Evolutionary conservation across 2,797 vertebrate species (phyloP).

Genomic region (Vespertilio murinus): DNA sequence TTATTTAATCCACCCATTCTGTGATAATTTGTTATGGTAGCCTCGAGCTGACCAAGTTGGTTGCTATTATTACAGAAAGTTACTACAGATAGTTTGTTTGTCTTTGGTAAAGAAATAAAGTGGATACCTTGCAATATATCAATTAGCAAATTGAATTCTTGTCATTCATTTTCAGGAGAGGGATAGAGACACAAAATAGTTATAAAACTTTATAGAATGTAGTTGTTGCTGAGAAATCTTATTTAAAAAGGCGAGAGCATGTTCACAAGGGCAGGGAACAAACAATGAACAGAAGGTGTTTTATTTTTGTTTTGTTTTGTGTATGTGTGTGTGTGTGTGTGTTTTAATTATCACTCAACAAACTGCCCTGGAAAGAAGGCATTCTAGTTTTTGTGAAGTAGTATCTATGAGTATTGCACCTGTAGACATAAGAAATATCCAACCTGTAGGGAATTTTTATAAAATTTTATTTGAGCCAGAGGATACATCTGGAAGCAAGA

Average conservation of each 20-base stretch:
- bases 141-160: conserved; percentile 31
- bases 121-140: not conserved
- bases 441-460: not conserved
- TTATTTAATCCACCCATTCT: not conserved
- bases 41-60: not conserved
- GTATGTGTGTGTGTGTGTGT: no score
- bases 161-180: not conserved
- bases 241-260: not conserved
- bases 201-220: not conserved
- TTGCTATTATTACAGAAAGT: not conserved
- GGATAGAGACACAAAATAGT: conserved; percentile 3
- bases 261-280: not conserved
- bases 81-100: not conserved
- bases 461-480: not conserved
- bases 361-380: not conserved
- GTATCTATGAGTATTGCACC: not conserved
- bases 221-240: conserved; percentile 5
- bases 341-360: not conserved
- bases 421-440: not conserved
- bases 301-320: no score
- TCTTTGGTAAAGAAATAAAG: conserved; percentile 3
- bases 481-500: not conserved
- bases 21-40: not conserved
- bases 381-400: not conserved
- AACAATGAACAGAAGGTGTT: not conserved